Base-by-base conservation (phyloP, 2,888 invertebrate genomes). In the Eudasyphora cyanicolor region DNA sequence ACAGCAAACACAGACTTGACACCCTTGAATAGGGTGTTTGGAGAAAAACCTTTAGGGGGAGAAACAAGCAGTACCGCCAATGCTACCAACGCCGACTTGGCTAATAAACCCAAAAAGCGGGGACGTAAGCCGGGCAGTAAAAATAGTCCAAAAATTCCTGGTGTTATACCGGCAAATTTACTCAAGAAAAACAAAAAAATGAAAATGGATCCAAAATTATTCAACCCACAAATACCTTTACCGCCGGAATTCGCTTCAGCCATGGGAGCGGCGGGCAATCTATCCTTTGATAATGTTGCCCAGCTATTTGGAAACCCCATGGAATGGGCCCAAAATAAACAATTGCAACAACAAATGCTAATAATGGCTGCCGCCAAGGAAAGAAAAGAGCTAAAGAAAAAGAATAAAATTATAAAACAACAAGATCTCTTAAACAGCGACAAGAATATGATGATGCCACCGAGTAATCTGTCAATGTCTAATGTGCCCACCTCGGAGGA, bases 111-210 rank as follows among this genome's bases (percentile, higher is more conserved):
- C 0, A 91, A 89, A 35, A 91, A 91, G 75, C 88, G 91, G 1
- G 91, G 91, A 1, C 89, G 91, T 0, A 91, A 91, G 21, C 90
- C 91, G 2, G 91, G 91, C 0, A 89, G 88, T 14, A 91, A 90
- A 83, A 91, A 91, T 84, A 87, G 87, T 32, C 85, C 86, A 0
- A 84, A 89, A 82, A 49, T 69, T 60, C 38, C 79, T 1, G 77
- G 57, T 8, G 32, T 51, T 17, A 42, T 62, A 10, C 76, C 73
- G 2, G 54, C 32, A 35, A 51, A 78, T 57, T 10, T 74, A 7
- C 7, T 82, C 24, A 88, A 88, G 75, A 88, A 88, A 74, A 57
- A 82, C 0, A 88, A 88, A 51, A 88, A 88, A 76, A 42, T 86
- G 0, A 88, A 88, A 79, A 38, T 85, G 19, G 62, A 76, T 69